These are phyloP conservation scores for Rhynchophorus ferrugineus DNA, from an alignment of 1,140 invertebrate species.

Conservation along the genomic window DNA sequence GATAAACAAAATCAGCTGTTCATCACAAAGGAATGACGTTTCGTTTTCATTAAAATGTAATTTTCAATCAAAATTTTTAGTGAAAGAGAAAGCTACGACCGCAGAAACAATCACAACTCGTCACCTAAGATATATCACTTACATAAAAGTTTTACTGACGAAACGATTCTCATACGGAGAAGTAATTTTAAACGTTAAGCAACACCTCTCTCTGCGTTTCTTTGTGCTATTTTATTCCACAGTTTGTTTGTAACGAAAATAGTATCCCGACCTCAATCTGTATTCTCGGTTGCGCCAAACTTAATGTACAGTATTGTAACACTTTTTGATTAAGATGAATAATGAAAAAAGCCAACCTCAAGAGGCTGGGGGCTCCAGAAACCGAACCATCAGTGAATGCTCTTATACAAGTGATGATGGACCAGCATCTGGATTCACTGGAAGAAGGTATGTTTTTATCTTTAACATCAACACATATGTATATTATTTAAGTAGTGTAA, in stretches of 20 bases:
- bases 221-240: background rate
- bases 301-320: background rate
- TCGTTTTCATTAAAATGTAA: background rate
- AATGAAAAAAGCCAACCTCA: slow-evolving; percentile 27
- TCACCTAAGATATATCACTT: too few relatives aligned
- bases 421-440: slow-evolving; percentile 17
- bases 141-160: too few relatives aligned
- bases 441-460: slow-evolving; percentile 28
- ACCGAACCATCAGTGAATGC: slow-evolving; percentile 37
- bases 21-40: background rate
- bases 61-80: background rate
- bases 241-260: background rate
- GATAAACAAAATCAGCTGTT: background rate
- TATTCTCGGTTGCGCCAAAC: background rate
- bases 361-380: slow-evolving; percentile 26
- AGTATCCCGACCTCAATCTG: background rate
- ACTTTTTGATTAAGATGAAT: slow-evolving; percentile 20
- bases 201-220: background rate
- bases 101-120: too few relatives aligned
- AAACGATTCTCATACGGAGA: too few relatives aligned
- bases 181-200: too few relatives aligned
- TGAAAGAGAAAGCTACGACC: background rate
- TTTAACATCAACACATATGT: background rate
- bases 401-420: slow-evolving; percentile 38
- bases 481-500: background rate